A percentile compares a stretch with the other conserved stretches of the same genome.
Conservation (phyloP, 2,797 vertebrate genomes). For the Mus caroli region DNA sequence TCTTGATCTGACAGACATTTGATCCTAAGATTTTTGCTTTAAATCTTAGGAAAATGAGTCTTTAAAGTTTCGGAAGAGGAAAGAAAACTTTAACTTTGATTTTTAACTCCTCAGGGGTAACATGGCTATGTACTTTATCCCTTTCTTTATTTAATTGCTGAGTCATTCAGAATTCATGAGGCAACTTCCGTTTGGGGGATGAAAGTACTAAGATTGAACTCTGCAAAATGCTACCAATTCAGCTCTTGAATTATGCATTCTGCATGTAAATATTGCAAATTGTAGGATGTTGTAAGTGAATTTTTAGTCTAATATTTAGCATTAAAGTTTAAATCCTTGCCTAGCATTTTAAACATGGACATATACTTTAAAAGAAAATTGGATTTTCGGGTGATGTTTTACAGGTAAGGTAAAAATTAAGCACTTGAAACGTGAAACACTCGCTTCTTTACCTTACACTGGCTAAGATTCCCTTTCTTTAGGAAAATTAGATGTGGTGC, state of each 20-base stretch:
- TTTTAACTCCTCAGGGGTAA: conserved; percentile 56
- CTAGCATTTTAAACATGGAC: conserved; percentile 82
- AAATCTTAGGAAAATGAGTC: conserved; percentile 45
- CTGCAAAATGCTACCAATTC: conserved; percentile 78
- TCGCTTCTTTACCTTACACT: conserved; percentile 25
- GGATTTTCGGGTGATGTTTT: conserved; percentile 57
- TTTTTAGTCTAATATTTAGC: conserved; percentile 87
- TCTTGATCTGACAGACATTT: conserved; percentile 44
- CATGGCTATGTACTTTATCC: conserved; percentile 36
- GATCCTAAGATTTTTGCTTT: conserved; percentile 32
- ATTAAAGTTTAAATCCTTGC: conserved; percentile 87
- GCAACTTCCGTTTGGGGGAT: conserved; percentile 70
- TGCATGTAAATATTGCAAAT: conserved; percentile 87
- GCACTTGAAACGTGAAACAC: conserved; percentile 52
- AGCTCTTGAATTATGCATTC: conserved; percentile 86
- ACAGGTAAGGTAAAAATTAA: conserved; percentile 8
- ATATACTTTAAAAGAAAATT: conserved; percentile 75
- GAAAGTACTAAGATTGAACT: conserved; percentile 73
- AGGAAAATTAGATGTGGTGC: not conserved
- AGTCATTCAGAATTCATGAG: conserved; percentile 80
- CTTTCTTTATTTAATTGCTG: conserved; percentile 74
- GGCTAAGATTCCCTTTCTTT: conserved; percentile 25
- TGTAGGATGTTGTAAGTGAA: conserved; percentile 85
- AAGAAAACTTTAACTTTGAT: conserved; percentile 52
- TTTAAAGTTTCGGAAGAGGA: not conserved